Evolutionary conservation across 2,888 invertebrate genomes (phyloP).

Genomic region (Temnothorax ravouxi): DNA sequence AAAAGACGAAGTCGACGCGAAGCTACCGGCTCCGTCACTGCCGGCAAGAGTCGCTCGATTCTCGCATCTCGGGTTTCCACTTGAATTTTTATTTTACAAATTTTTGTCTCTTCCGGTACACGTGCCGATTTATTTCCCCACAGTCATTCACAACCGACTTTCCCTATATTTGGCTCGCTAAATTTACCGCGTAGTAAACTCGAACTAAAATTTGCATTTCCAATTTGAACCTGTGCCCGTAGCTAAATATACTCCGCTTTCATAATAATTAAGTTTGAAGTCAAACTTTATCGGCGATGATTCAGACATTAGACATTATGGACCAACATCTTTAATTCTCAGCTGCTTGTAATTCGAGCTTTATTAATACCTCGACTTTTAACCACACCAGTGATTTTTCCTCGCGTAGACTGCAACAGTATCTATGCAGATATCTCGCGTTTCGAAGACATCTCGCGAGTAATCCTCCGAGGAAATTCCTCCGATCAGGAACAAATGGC

Average conservation of each 20-base stretch:
- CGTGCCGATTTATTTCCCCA: slow-evolving; percentile 7
- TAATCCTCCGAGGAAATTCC: slow-evolving; percentile 56
- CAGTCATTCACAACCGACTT: background rate
- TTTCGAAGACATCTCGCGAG: slow-evolving; percentile 4
- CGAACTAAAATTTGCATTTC: background rate
- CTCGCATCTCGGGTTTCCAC: background rate
- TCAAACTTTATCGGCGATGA: background rate
- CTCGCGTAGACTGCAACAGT: too few species aligned
- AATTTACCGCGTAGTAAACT: background rate
- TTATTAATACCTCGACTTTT: slow-evolving; percentile 16
- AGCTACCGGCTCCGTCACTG: slow-evolving; percentile 24
- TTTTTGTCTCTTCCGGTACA: background rate
- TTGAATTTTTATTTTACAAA: slow-evolving; percentile 12
- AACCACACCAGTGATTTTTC: background rate
- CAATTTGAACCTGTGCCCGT: background rate
- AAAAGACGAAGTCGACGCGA: slow-evolving; percentile 63
- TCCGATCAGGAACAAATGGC: slow-evolving; percentile 63
- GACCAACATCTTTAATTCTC: background rate
- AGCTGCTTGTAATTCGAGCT: background rate
- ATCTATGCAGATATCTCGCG: slow-evolving; percentile 7
- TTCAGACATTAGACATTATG: background rate
- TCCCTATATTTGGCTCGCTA: background rate
- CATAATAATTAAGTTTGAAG: slow-evolving; percentile 7
- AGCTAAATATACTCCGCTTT: background rate
- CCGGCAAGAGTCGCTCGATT: slow-evolving; percentile 31